phyloP scores from a whole-genome alignment of 2,888 invertebrate species.

The Hymenopus coronatus region DNA sequence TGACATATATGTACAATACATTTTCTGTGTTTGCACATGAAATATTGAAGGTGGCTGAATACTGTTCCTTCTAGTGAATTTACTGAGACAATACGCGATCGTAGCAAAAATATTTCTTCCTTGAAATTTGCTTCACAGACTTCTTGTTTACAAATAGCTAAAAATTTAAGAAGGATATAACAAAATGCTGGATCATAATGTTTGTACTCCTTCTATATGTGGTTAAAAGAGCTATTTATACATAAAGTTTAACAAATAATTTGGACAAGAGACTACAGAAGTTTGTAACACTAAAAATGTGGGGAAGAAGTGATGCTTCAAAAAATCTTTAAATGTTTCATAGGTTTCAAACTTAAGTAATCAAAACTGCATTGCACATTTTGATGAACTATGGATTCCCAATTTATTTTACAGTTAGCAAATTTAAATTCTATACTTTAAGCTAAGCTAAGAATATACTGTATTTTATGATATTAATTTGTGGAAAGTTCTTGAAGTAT shows the following conservation, averaged over 20 bases:
- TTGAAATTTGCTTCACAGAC: neutral
- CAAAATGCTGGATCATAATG: neutral
- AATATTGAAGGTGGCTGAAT: neutral
- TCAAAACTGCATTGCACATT: neutral
- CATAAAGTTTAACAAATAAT: neutral
- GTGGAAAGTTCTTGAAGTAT: neutral
- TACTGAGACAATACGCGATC: neutral
- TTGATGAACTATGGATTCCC: neutral
- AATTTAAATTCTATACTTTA: neutral
- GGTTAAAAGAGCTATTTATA: neutral
- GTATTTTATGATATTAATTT: neutral
- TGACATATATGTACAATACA: neutral
- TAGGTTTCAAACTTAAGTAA: neutral
- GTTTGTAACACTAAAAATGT: neutral
- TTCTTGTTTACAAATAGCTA: neutral
- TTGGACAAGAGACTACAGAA: neutral
- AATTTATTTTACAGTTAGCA: neutral
- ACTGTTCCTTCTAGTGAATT: neutral
- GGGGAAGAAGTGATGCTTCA: neutral
- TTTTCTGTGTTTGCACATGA: neutral
- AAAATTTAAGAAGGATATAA: neutral
- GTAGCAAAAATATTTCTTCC: neutral
- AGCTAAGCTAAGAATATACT: neutral
- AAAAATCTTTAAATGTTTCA: neutral
- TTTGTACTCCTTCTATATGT: neutral